Base-by-base conservation (phyloP, 1,140 invertebrate genomes). In the Myzus persicae region DNA sequence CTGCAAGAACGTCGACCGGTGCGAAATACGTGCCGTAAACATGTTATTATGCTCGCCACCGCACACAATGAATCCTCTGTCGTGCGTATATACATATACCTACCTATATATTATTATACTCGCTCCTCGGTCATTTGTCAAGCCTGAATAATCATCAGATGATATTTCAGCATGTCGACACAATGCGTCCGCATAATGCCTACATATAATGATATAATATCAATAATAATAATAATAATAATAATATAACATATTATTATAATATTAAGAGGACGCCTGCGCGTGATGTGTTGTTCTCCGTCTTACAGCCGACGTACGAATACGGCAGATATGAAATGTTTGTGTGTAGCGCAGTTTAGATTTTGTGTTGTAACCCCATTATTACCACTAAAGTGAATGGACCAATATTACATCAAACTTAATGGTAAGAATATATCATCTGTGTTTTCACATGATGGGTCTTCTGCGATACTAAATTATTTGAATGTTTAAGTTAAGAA, bases 11-110 rank as follows among this genome's bases (percentile, higher is more conserved):
- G 59, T 76, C 59, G 59, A n/a, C n/a, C 59, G 59, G 59, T 76
- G 59, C 59, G n/a, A 76, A 76, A 76, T 76, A n/a, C 14, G 59
- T 76, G n/a, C 59, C 59, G n/a, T n/a, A 76, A 76, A 76, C n/a
- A 76, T 76, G 59, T 76, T 76, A 76, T 76, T 76, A 76, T 76
- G n/a, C 59, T 76, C 59, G 59, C 59, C 59, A 76, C 59, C 59
- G 59, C 59, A 76, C 59, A 76, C n/a, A 76, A 76, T 76, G 59
- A 76, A 18, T 76, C 31, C n/a, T 76, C 31, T n/a, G 59, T 76
- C 59, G 59, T 76, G 31, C 59, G 31, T 76, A 76, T 76, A 76
- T 46, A 44, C 14, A 46, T 46, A 46, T 46, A 46, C 14, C 6
- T 46, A 46, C 14, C 6, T 46, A 46, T 51, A 46, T 51, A 22